Evolutionary conservation across 1,140 invertebrate species (phyloP).

Genomic region (Dendroctonus ponderosae): DNA sequence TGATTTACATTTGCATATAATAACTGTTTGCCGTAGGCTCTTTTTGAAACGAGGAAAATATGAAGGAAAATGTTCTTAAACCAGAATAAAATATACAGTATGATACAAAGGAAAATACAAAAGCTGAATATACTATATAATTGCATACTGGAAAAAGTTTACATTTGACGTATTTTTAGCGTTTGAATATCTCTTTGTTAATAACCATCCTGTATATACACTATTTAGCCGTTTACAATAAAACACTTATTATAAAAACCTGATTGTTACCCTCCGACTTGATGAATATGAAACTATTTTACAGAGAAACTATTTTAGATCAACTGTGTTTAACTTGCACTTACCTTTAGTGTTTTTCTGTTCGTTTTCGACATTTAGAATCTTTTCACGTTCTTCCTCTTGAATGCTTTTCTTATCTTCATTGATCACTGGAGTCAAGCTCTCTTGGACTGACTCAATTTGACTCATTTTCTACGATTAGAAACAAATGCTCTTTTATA

Average conservation of each 20-base stretch:
- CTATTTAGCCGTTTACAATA: no score
- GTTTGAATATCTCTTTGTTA: background rate
- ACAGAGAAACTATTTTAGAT: no score
- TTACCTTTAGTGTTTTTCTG: conserved; percentile 48
- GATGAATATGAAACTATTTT: no score
- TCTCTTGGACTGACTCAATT: conserved; percentile 9
- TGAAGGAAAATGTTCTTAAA: no score
- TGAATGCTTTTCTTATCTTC: conserved; percentile 71
- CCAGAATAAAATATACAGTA: no score
- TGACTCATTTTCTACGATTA: conserved; percentile 24
- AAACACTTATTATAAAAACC: no score
- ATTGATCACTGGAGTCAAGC: conserved; percentile 7
- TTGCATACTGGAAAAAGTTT: no score
- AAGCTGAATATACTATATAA: background rate
- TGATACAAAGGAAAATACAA: no score
- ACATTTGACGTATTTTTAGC: conserved; percentile 34
- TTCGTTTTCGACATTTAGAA: conserved; percentile 64
- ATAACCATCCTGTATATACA: background rate
- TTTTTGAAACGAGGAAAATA: no score
- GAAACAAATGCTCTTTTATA: background rate
- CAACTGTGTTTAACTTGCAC: background rate
- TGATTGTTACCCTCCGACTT: no score
- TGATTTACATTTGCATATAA: no score
- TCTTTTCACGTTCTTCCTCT: conserved; percentile 69
- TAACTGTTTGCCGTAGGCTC: no score